Conservation (phyloP, 2,888 invertebrate species). For the Trachelus tabidus region DNA sequence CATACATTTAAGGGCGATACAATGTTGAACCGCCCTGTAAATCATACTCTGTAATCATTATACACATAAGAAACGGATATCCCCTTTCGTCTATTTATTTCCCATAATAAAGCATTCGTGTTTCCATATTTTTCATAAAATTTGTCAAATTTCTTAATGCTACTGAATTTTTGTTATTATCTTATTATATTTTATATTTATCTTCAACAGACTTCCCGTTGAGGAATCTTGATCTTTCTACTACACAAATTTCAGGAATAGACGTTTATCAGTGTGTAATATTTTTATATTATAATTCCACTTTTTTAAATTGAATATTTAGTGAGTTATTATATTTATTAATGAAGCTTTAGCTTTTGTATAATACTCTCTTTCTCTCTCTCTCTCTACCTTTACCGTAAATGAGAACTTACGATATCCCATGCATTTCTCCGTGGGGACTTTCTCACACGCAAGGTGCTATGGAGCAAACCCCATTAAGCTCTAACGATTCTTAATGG, state of each 20-base stretch:
- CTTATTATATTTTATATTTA: too few species aligned
- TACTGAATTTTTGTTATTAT: too few species aligned
- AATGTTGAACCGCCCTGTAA: not conserved
- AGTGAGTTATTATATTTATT: not conserved
- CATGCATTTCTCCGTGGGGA: not conserved
- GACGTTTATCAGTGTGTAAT: too few species aligned
- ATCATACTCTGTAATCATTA: not conserved
- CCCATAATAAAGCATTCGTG: too few species aligned
- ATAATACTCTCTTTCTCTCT: not conserved
- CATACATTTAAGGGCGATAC: not conserved
- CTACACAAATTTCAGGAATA: too few species aligned
- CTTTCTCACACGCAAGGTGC: not conserved
- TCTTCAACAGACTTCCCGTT: too few species aligned
- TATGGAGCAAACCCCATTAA: not conserved
- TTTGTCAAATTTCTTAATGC: too few species aligned
- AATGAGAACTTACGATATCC: not conserved
- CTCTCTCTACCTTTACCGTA: not conserved
- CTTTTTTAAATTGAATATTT: not conserved
- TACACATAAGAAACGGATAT: too few species aligned
- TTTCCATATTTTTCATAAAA: too few species aligned
- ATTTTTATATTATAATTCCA: not conserved
- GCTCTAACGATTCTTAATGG: not conserved
- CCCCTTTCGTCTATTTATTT: too few species aligned
- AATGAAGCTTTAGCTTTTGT: not conserved
- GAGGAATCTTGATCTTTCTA: too few species aligned